Base-by-base conservation (phyloP, 1,140 invertebrate species). In the Batillaria attramentaria region DNA sequence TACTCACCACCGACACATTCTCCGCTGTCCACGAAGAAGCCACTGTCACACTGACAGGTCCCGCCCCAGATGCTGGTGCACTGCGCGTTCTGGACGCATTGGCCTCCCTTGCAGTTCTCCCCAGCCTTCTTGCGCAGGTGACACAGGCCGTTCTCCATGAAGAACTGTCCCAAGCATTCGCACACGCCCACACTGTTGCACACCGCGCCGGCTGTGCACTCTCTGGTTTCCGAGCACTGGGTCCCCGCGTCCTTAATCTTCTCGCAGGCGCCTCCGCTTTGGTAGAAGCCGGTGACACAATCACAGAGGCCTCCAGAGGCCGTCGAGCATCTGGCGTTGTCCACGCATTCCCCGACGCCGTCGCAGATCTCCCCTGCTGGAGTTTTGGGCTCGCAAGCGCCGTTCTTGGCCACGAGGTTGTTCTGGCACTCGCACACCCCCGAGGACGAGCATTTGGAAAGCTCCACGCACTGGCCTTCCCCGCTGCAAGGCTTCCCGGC, bases 1-100 rank as follows among this genome's bases (percentile, higher is more conserved):
- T n/a, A n/a, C 42, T 72, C 33, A 72, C 43, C 70, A 2, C 43
- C 70, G 5, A 72, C 70, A 35, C 70, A 72, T 31, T 54, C 37
- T 4, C 70, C 16, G 24, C 46, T 72, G 70, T 72, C 41, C 28
- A 43, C 43, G 10, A 72, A 50, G 43, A 57, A 72, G 3, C 70
- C 43, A 42, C 20, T 39, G 24, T 3, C 42, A 54, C 70, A 72
- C 33, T 50, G 42, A 35, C 70, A 72, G 18, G 8, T n/a, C 33
- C 73, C 73, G 54, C 73, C 73, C 18, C 50, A 75, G 54, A 75
- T 57, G 73, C 16, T 75, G 33, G 75, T 78, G 76, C 79, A 81
- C 20, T 54, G 31, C 10, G 79, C 69, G 60, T 81, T 68, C 41
- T 81, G 69, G 6, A 60, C 77, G 76, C 79, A 81, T 16, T 73